A percentile compares a stretch with the other conserved stretches of the same genome.
These are phyloP conservation scores for Labrus mixtus DNA, from an alignment of 2,113 vertebrate species.

Conservation along the genomic window DNA sequence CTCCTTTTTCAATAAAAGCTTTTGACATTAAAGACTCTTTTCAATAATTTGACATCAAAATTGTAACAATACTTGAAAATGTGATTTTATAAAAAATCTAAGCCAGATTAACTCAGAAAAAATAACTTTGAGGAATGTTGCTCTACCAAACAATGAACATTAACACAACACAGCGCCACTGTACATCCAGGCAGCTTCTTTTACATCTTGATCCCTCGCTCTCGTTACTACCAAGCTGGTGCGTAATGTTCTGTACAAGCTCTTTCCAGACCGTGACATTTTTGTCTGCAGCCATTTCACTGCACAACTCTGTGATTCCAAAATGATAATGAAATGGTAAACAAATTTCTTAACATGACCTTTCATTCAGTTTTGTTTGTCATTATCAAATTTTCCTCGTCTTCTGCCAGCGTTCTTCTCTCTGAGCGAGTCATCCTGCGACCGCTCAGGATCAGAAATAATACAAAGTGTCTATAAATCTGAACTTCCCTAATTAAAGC, in stretches of 20 bases:
- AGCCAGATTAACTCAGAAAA: too few relatives aligned
- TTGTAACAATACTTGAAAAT: too few relatives aligned
- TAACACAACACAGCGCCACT: slow-evolving; percentile 19
- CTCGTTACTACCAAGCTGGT: slow-evolving; percentile 16
- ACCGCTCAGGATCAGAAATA: slow-evolving; percentile 71
- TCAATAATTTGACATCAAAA: too few relatives aligned
- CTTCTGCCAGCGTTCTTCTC: slow-evolving; percentile 64
- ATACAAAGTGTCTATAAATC: slow-evolving; percentile 78
- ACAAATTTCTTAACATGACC: slow-evolving; percentile 72
- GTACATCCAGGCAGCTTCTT: slow-evolving; percentile 61
- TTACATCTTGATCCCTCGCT: slow-evolving; percentile 53
- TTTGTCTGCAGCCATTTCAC: slow-evolving; percentile 72
- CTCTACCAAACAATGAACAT: slow-evolving; percentile 34
- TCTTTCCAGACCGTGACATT: slow-evolving; percentile 71
- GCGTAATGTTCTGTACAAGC: slow-evolving; percentile 25
- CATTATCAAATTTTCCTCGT: slow-evolving; percentile 70
- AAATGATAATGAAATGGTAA: slow-evolving; percentile 81
- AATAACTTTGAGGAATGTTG: not conserved
- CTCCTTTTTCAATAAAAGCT: too few relatives aligned
- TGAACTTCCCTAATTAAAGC: slow-evolving; percentile 74
- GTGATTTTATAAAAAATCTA: too few relatives aligned
- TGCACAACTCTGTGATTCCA: slow-evolving; percentile 62
- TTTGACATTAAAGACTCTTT: too few relatives aligned
- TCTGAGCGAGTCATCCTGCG: slow-evolving; percentile 69
- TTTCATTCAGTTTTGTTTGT: slow-evolving; percentile 75